Base-by-base conservation (phyloP, 2,888 invertebrate species). In the Boloria euphrosyne region DNA sequence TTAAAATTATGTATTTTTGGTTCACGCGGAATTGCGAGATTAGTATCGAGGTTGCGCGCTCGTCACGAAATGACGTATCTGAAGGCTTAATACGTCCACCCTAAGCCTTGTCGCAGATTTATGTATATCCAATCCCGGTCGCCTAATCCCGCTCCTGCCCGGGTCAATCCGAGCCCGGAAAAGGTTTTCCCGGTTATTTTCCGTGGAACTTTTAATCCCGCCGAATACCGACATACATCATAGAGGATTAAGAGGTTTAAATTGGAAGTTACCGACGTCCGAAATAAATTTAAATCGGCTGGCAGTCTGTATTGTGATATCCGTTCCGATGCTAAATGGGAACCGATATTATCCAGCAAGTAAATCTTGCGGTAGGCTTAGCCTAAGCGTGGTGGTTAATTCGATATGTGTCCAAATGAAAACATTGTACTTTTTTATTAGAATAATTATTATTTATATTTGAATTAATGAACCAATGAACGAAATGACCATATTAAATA, bases 201-300 rank as follows among this genome's bases (percentile, higher is more conserved):
- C 92, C 91, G 89, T 88, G 87, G 90, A 92, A 92, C 92, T 92
- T 92, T 92, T 92, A 92, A 92, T 92, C 92, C 92, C 77, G 84
- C 87, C 86, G 90, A 92, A 92, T 92, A 91, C 92, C 92, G 87
- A 89, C 90, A 92, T 92, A 90, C 90, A 92, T 92, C 92, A 92
- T 92, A 90, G 88, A 86, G 92, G 92, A 92, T 92, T 92, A 92
- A 92, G 91, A 91, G 92, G 92, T 91, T 92, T 92, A 92, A 92
- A 92, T 92, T 92, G 92, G 92, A 92, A 92, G 92, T 92, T 91
- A 92, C 92, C 92, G 90, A 90, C 92, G 92, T 89, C 89, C 90
- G 90, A 90, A 90, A 92, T 92, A 92, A 92, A 92, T 92, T 92
- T 90, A 90, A 90, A 92, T 91, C 92, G 92, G 87, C 83, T 85